phyloP scores from a whole-genome alignment of 2,888 invertebrate species.

The Nemoura dubitans region DNA sequence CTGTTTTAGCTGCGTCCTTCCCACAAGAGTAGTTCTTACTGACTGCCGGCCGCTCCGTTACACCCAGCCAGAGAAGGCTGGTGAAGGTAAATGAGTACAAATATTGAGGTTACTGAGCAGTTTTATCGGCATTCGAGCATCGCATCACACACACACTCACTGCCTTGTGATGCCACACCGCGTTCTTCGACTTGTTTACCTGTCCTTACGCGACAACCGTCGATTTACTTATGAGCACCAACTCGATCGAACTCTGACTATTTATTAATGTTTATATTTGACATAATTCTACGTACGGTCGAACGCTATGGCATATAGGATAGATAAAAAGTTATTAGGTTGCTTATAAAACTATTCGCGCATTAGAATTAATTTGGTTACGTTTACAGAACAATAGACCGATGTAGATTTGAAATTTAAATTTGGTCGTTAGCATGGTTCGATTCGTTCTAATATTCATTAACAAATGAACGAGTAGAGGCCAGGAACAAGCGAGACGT shows the following conservation, averaged over 20 bases:
- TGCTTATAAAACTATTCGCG: neutral
- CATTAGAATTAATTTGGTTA: neutral
- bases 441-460: neutral
- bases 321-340: neutral
- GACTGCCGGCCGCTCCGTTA: conserved; percentile 17
- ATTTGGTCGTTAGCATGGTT: neutral
- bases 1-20: neutral
- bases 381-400: neutral
- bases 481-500: too few species aligned
- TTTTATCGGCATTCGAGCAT: neutral
- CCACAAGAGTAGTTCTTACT: neutral
- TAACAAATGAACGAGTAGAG: neutral
- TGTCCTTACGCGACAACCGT: neutral
- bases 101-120: conserved; percentile 43
- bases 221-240: neutral
- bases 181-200: neutral
- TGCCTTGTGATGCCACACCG: neutral
- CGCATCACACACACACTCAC: neutral
- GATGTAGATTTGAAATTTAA: neutral
- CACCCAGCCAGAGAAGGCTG: neutral
- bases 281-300: neutral
- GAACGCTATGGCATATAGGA: neutral
- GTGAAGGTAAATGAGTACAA: conserved; percentile 44
- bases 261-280: conserved; percentile 14
- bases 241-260: neutral